A percentile compares a stretch with the other conserved stretches of the same genome.
Conservation (phyloP, 2,113 vertebrate genomes). For the Limnothrissa miodon region DNA sequence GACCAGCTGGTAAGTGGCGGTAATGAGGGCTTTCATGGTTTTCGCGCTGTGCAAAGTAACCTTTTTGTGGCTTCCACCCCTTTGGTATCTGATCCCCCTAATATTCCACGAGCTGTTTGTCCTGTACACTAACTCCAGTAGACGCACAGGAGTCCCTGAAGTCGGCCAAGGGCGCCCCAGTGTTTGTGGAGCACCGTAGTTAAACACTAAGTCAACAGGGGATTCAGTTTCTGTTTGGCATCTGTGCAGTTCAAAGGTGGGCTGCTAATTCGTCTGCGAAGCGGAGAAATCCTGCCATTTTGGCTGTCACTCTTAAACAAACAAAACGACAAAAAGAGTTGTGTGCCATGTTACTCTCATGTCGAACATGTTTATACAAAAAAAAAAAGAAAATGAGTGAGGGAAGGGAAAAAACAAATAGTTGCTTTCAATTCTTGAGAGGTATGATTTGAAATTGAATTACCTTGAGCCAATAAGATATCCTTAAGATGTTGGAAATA, state of each 20-base stretch:
- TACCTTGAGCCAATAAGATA: not conserved
- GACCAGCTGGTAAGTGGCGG: constrained; percentile 67
- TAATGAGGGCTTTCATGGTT: constrained; percentile 66
- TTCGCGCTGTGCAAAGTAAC: constrained; percentile 51
- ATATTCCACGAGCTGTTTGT: constrained; percentile 65
- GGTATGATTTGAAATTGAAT: not conserved
- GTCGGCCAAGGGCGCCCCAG: constrained; percentile 42
- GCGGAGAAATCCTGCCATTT: constrained; percentile 12
- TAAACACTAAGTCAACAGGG: constrained; percentile 58
- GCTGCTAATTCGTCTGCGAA: constrained; percentile 14
- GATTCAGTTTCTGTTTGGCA: constrained; percentile 56
- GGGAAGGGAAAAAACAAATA: too few relatives aligned
- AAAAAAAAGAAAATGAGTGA: not conserved
- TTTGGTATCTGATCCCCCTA: constrained; percentile 61
- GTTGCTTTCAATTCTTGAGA: not conserved
- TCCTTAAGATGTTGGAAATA: not conserved
- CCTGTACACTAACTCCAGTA: constrained; percentile 57
- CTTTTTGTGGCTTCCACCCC: constrained; percentile 64
- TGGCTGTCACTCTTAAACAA: not conserved
- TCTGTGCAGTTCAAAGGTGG: constrained; percentile 46
- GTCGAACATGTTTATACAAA: not conserved
- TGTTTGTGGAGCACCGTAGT: constrained; percentile 65
- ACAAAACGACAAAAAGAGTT: not conserved
- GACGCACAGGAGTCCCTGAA: constrained; percentile 52
- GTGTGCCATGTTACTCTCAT: not conserved